A percentile compares a stretch with the other conserved stretches of the same genome.
Conservation (phyloP, 2,888 invertebrate genomes). For the Lasioglossum villosulum region DNA sequence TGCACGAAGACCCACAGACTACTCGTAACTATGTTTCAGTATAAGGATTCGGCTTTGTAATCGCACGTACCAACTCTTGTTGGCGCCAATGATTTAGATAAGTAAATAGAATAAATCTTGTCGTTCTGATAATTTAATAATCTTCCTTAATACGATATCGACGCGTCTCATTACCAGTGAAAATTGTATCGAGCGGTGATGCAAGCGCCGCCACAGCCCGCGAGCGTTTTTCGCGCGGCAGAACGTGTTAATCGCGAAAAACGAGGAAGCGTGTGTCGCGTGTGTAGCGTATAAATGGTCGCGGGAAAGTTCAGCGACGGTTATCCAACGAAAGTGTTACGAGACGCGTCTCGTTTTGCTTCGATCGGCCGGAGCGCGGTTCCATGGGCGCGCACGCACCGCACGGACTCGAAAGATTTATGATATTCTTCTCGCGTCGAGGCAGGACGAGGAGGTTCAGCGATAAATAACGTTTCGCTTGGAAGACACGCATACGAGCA, state of each 20-base stretch:
- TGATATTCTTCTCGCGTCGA: slow-evolving; percentile 66
- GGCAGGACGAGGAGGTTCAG: slow-evolving; percentile 53
- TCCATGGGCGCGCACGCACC: slow-evolving; percentile 37
- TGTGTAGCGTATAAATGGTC: background rate
- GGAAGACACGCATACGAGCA: slow-evolving; percentile 66
- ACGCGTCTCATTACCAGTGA: background rate
- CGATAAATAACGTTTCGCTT: slow-evolving; percentile 71
- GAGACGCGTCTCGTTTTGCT: slow-evolving; percentile 30
- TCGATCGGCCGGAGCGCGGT: slow-evolving; percentile 27
- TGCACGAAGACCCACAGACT: no score
- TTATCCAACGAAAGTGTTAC: slow-evolving; percentile 40
- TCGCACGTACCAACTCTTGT: no score
- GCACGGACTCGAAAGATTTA: slow-evolving; percentile 60
- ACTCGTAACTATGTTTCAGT: no score
- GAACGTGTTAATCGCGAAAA: background rate
- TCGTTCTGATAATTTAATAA: no score
- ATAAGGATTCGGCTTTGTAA: no score
- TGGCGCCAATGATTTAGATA: no score
- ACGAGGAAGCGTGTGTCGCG: background rate
- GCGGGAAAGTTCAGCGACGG: slow-evolving; percentile 22
- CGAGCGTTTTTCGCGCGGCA: background rate
- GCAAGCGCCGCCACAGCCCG: background rate
- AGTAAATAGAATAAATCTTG: no score
- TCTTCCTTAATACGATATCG: no score
- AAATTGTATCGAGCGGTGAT: background rate